Conservation (phyloP, 37 sponge, comb jelly and placozoan species). For the Aplysina aerophoba region DNA sequence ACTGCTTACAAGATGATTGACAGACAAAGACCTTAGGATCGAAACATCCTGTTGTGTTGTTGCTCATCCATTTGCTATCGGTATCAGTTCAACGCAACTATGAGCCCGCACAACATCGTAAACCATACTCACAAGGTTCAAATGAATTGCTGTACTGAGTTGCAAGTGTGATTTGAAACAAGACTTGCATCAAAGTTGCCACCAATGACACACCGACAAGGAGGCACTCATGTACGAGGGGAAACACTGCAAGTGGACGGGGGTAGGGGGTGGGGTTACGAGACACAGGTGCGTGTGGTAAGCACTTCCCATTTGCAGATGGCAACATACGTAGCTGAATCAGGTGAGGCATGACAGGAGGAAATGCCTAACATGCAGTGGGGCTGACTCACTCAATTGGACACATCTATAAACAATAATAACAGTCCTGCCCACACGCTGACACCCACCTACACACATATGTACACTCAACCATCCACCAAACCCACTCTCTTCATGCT, state of each 20-base stretch:
- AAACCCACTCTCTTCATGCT: too few species aligned
- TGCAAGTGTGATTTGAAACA: slow-evolving; percentile 67
- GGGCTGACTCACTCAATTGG: too few species aligned
- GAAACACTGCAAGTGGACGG: slow-evolving; percentile 22
- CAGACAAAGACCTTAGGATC: too few species aligned
- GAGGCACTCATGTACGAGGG: slow-evolving; percentile 27
- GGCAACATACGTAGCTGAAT: background rate
- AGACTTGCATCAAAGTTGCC: slow-evolving; percentile 52
- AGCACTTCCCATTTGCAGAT: too few species aligned
- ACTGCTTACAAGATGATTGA: too few species aligned
- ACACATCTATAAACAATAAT: too few species aligned
- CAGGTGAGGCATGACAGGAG: background rate
- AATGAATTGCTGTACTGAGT: slow-evolving; percentile 43
- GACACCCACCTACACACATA: background rate
- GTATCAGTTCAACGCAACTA: too few species aligned
- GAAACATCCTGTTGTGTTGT: too few species aligned
- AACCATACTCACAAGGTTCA: slow-evolving; percentile 40
- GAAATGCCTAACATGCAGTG: background rate
- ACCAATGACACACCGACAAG: slow-evolving; percentile 37
- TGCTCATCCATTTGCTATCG: too few species aligned
- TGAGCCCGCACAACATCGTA: background rate
- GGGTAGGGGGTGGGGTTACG: too few species aligned
- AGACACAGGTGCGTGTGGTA: too few species aligned
- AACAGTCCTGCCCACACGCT: background rate
- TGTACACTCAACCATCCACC: background rate